Base-by-base conservation (phyloP, 2,888 invertebrate genomes). In the Drosophila diplacantha region DNA sequence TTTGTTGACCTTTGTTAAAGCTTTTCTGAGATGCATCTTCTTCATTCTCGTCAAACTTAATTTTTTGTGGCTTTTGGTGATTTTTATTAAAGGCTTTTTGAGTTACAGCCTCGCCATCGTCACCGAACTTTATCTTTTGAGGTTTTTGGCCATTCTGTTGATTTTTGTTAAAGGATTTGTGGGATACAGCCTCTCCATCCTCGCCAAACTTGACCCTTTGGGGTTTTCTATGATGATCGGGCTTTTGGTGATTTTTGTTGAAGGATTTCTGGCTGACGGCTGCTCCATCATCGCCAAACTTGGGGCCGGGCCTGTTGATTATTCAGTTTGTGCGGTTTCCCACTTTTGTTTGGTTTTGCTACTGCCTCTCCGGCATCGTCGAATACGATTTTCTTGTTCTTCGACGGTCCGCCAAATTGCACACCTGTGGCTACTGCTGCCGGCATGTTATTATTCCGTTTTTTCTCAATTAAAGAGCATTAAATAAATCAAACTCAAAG, bases 331-430 rank as follows among this genome's bases (percentile, higher is more conserved):
- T 73, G 69, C 55, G 71, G 72, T 22, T 49, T 61, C 29, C 70
- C 69, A 14, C 63, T 55, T 66, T 74, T 69, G 43, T 32, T 43
- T 4, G 52, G 55, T 5, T 73, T 71, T 43, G 55, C 12, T 6
- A 75, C n/a, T 9, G 68, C 70, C 51, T 85, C 80, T 0, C 84
- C 87, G 8, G 84, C 74, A 3, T 87, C 87, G 39, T 79, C 75
- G 37, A 87, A 87, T 0, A 85, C 54, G n/a, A 87, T 85, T 72
- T 86, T 87, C 34, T 86, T 87, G 59, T 83, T 85, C 70, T 79
- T 83, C n/a, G 59, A 29, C 49, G 60, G 38, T 11, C 65, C 71
- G 47, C 71, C 69, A n/a, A 73, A 57, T 11, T 68, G 58, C 34
- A 61, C 55, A 52, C 53, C 69, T 57, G 51, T 60, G 32, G 82